Base-by-base conservation (phyloP, 2,888 invertebrate species). In the Polydrusus tereticollis region DNA sequence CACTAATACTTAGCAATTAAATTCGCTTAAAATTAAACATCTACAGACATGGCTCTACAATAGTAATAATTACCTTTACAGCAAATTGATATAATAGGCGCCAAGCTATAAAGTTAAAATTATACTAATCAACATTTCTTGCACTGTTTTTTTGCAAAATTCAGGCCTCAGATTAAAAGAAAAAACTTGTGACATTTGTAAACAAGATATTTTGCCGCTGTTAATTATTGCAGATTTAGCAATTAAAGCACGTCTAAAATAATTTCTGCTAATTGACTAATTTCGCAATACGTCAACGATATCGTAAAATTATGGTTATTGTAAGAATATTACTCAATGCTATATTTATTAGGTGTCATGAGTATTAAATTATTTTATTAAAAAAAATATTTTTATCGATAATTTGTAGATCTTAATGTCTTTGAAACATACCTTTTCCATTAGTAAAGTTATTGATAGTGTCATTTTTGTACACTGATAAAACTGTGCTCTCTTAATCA, bases 281-380 rank as follows among this genome's bases (percentile, higher is more conserved):
- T 47, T 47, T 47, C 20, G 21, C 21, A 20, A 21, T 47, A 20
- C 20, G 45, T 47, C 45, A 47, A 21, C 8, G 21, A 47, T 47
- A 47, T 47, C 45, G 12, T 47, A 21, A 47, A 47, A 47, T 47
- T 47, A 47, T 47, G 45, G 21, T 8, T 47, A 47, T 16, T 21
- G 21, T 10, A 47, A 20, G 1, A 21, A 47, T 21, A 47, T 43
- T 18, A 18, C 43, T 1, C 6, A 16, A 43, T 43, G 43, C 16
- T n/a, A 18, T 43, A 43, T 43, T 43, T 43, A 10, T 36, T 7
- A 12, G 36, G 36, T 36, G 36, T 4, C 12, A 26, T 26, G 12
- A 10, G 12, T 10, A 36, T 36, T 36, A 36, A 36, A 36, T 36
- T 36, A 36, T 36, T 36, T n/a, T n/a, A n/a, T n/a, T n/a, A n/a